Base-by-base conservation (phyloP, 2,113 vertebrate species). In the Hemichromis elongatus region DNA sequence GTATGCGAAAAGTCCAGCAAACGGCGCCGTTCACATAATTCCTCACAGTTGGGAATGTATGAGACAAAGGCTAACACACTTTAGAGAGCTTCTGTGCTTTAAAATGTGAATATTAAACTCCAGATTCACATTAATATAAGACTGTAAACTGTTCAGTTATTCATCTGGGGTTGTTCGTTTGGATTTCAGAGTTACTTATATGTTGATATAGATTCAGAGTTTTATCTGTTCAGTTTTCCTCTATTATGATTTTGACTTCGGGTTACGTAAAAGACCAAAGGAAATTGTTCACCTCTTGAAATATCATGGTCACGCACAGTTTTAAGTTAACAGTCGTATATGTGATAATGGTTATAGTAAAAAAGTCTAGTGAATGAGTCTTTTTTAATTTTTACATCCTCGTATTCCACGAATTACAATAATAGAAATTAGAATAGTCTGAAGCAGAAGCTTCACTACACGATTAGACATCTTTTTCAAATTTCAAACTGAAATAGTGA, bases 401-500 rank as follows among this genome's bases (percentile, higher is more conserved):
- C 6, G 9, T 75, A 53, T 75, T 55, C n/a, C 13, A 12, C 40
- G 5, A 79, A 35, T 87, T 13, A 42, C 33, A 83, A 75, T 88
- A 83, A 35, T 18, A 14, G 16, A 88, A 83, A 42, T 85, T 52
- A 4, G 9, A 47, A 66, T 68, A 14, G 37, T 75, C 61, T 18
- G 1, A 5, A 78, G 77, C 89, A 56, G 88, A 84, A 89, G 89
- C 90, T 79, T 85, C 47, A 9, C 45, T 82, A 45, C 77, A 82
- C 12, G 21, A 54, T 79, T 75, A 79, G 35, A 90, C 56, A 54
- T 90, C 14, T 85, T 61, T 89, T 90, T 92, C 87, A 85, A 56
- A 85, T 68, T 77, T 84, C 6, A 11, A 45, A 73, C 73, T 83
- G 7, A 90, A 93, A 93, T 89, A 47, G 84, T 73, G 85, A 89